Base-by-base conservation (phyloP, 1,140 invertebrate genomes). In the Wasmannia auropunctata region DNA sequence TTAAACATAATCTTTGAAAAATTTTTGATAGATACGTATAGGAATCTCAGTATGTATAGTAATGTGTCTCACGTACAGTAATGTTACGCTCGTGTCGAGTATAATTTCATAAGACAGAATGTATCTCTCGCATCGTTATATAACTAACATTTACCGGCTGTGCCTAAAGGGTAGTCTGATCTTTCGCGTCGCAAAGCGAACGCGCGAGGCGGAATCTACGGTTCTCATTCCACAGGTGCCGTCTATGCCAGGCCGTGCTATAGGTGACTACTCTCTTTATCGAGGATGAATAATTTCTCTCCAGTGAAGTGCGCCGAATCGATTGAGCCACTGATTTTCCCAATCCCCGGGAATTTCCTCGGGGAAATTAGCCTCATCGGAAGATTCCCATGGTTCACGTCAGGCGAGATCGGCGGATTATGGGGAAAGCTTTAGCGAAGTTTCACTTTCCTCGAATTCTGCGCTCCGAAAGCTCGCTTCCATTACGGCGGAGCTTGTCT, bases 341-440 rank as follows among this genome's bases (percentile, higher is more conserved):
- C 85, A 91, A 91, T 91, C 89, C 87, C 75, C 81, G 79, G 90
- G 87, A 91, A 91, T 91, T 91, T 91, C 90, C 90, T 91, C 90
- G 87, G 90, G 90, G 89, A 91, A 91, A 91, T 91, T 91, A 91
- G 90, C 74, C 85, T 91, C 89, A 91, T 91, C 87, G 89, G 89
- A 90, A 91, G 90, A 91, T 91, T 91, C 89, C 84, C 90, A 90
- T 90, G 90, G 89, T 88, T 91, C 84, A 63, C 89, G 89, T 90
- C 89, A 85, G 58, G 84, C 89, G 62, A 85, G 85, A 90, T 90
- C 90, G 90, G 60, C 43, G 89, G 85, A 91, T 91, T 90, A 91
- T 90, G 84, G 87, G 28, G 51, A 46, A 83, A 85, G 86, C 84
- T 88, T 90, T 76, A 54, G 62, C 83, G 84, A 86, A 88, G 76